A percentile compares a stretch with the other conserved stretches of the same genome.
Conservation (phyloP, 2,797 vertebrate genomes). For the Saxicola maurus region DNA sequence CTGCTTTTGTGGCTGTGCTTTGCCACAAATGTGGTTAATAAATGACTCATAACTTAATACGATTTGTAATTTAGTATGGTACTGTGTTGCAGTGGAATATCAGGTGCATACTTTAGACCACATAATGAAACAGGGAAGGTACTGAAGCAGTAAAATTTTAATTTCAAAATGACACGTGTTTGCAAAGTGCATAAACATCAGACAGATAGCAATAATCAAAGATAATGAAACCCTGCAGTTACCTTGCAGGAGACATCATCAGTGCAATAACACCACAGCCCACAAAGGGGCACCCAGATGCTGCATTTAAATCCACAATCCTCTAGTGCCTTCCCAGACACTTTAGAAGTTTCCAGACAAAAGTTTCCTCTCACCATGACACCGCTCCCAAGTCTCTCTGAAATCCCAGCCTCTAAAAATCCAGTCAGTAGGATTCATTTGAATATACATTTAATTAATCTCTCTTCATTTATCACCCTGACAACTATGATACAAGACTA, state of each 20-base stretch:
- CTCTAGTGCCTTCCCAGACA: neutral
- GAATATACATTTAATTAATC: slow-evolving; percentile 36
- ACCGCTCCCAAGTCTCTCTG: neutral
- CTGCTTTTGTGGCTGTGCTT: neutral
- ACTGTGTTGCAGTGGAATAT: neutral
- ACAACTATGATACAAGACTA: slow-evolving; percentile 18
- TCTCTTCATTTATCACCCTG: slow-evolving; percentile 26
- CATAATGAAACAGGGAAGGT: neutral
- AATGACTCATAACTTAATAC: slow-evolving; percentile 21
- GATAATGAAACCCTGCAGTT: neutral
- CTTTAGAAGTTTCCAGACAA: slow-evolving; percentile 3
- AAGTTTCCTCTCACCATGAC: neutral
- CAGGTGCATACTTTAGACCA: neutral
- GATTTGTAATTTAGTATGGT: neutral
- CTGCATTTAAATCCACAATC: neutral
- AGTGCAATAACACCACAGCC: slow-evolving; percentile 28
- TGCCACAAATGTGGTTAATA: slow-evolving; percentile 14
- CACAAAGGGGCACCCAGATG: slow-evolving; percentile 37
- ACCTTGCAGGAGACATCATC: neutral
- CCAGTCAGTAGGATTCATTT: neutral
- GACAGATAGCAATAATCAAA: neutral
- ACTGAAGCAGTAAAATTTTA: neutral
- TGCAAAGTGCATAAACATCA: slow-evolving; percentile 2
- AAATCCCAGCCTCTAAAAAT: neutral
- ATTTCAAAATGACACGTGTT: slow-evolving; percentile 13